Percentiles rank a stretch among this genome's conserved stretches.
These are phyloP conservation scores for Simalia tracyae DNA, from an alignment of 2,797 vertebrate genomes.

Conservation along the genomic window DNA sequence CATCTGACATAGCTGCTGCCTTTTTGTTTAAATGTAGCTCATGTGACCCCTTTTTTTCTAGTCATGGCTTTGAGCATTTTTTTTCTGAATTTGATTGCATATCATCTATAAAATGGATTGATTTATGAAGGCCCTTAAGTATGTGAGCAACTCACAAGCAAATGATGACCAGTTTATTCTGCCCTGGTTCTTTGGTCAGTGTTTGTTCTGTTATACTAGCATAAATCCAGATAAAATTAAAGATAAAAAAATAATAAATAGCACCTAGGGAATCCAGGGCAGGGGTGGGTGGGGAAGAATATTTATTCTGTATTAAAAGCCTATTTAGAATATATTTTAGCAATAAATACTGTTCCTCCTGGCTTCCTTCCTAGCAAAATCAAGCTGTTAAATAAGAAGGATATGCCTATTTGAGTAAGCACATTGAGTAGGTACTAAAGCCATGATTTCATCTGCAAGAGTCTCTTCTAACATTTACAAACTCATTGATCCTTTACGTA, in stretches of 20 bases:
- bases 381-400: neutral
- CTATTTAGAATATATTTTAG: neutral
- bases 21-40: neutral
- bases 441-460: neutral
- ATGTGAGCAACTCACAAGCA: neutral
- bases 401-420: neutral
- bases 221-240: neutral
- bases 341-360: neutral
- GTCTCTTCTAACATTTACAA: neutral
- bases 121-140: neutral
- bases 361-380: constrained; percentile 6
- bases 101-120: neutral
- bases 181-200: neutral
- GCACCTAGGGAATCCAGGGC: neutral
- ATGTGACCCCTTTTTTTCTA: neutral
- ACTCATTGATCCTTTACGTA: neutral
- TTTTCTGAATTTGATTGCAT: neutral
- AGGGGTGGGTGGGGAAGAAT: neutral
- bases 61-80: neutral
- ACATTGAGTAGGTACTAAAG: neutral
- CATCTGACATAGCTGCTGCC: neutral
- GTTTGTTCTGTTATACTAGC: neutral
- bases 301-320: neutral
- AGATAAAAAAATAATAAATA: neutral
- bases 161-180: neutral